phyloP scores from a whole-genome alignment of 2,797 vertebrate genomes.

The Danio aesculapii region DNA sequence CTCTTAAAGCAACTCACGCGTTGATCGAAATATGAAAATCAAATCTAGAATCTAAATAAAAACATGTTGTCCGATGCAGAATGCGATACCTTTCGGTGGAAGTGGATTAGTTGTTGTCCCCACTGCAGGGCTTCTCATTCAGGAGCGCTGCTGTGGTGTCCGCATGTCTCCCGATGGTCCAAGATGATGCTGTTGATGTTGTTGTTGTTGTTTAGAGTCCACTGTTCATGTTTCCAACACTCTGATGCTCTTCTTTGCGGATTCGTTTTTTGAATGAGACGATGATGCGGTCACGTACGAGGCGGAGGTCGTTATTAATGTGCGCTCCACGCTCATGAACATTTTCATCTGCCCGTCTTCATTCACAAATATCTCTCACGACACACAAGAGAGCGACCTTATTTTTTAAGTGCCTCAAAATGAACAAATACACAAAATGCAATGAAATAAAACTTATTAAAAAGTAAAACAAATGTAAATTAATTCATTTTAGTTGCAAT shows the following conservation, averaged over 20 bases:
- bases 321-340: slow-evolving; percentile 24
- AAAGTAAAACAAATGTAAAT: too few species aligned
- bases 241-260: slow-evolving; percentile 42
- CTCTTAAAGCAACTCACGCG: background rate
- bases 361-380: slow-evolving; percentile 46
- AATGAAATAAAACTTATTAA: background rate
- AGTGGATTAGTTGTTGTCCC: slow-evolving; percentile 57
- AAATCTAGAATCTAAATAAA: background rate
- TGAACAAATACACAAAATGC: background rate
- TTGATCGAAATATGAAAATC: background rate
- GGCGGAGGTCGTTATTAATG: slow-evolving; percentile 33
- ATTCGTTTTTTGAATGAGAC: slow-evolving; percentile 41
- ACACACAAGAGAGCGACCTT: background rate
- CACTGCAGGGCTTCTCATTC: slow-evolving; percentile 55
- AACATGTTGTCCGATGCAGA: background rate
- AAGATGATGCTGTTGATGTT: slow-evolving; percentile 25
- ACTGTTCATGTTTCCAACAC: slow-evolving; percentile 59
- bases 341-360: slow-evolving; percentile 5
- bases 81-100: slow-evolving; percentile 53
- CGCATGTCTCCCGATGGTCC: slow-evolving; percentile 54
- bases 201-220: slow-evolving; percentile 46
- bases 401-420: background rate
- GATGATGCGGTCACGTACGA: slow-evolving; percentile 28
- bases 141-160: slow-evolving; percentile 50
- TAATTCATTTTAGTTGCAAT: too few species aligned